Evolutionary conservation across 2,888 invertebrate species (phyloP).

Genomic region (Apoda limacodes): DNA sequence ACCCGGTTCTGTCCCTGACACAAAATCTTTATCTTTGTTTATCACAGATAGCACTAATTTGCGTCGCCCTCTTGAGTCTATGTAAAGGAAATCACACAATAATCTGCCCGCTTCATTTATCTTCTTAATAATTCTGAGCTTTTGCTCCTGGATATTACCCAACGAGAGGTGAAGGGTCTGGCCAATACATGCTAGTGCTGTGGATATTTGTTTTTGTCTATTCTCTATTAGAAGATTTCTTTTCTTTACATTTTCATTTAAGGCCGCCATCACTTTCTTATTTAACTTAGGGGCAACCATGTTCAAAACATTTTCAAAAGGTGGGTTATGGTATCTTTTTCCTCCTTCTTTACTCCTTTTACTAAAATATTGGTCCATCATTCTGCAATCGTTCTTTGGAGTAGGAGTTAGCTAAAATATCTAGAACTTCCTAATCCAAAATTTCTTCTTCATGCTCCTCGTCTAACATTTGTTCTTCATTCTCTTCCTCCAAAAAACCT

Average conservation of each 20-base stretch:
- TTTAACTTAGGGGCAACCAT: slow-evolving; percentile 6
- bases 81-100: slow-evolving; percentile 7
- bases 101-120: slow-evolving; percentile 14
- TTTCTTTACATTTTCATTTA: slow-evolving; percentile 6
- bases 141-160: neutral
- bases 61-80: slow-evolving; percentile 14
- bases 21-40: slow-evolving; percentile 20
- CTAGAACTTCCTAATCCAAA: no score
- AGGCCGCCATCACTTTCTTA: slow-evolving; percentile 2
- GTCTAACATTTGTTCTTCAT: no score
- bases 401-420: no score
- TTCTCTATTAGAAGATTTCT: slow-evolving; percentile 4
- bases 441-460: no score
- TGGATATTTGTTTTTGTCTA: slow-evolving; percentile 4
- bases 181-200: no score
- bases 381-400: no score
- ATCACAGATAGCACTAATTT: slow-evolving; percentile 13
- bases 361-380: no score
- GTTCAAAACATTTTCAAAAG: no score
- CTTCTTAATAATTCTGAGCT: slow-evolving; percentile 3
- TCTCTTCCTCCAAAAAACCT: no score
- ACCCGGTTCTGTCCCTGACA: slow-evolving; percentile 17
- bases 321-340: no score
- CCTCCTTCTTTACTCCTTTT: no score
- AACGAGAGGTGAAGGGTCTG: neutral